Evolutionary conservation across 2,113 vertebrate species (phyloP), one percentile per base, ranked within the genome.

Genomic region (Xenopus tropicalis): DNA sequence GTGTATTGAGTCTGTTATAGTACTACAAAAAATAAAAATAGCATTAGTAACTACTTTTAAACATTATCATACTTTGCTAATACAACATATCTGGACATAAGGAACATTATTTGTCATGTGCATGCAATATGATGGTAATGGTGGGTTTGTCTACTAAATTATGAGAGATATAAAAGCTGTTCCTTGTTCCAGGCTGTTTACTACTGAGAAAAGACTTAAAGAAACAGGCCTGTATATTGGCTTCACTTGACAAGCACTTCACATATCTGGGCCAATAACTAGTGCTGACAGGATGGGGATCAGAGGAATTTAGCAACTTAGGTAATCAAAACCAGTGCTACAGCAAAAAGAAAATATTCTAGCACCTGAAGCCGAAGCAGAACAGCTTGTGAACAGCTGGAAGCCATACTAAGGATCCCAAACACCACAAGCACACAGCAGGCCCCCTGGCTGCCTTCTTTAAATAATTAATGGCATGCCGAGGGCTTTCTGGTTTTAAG

Each of bases 201-300:
- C 6, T 37, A 37, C 10, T 37, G 10, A 37, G 5, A 37, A 37
- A 37, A 37, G 29, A 6, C 2, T 37, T 37, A 54, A 54, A 20
- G 19, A n/a, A 54, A 54, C 52, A 54, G 19, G 16, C 14, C 52
- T 54, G 9, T 4, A n/a, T 10, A 54, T 10, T 54, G 19, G 52
- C 19, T n/a, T 54, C 16, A 54, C 16, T 54, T n/a, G 19, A 43
- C 29, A 65, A 7, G n/a, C 56, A 11, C 24, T 66, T 13, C 72
- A 74, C 72, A 62, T 22, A 84, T 82, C 80, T 70, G 83, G 84
- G 85, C 85, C 81, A 85, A 84, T 85, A 86, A 86, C 79, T 79
- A 82, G 79, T 78, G 83, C 85, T 86, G 86, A 87, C 85, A 86
- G 83, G 57, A 81, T 81, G 83, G 65, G 84, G 85, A 85, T 88